Evolutionary conservation across 2,113 vertebrate species (phyloP), one percentile per base, ranked within the genome.

Genomic region (Cololabis saira): DNA sequence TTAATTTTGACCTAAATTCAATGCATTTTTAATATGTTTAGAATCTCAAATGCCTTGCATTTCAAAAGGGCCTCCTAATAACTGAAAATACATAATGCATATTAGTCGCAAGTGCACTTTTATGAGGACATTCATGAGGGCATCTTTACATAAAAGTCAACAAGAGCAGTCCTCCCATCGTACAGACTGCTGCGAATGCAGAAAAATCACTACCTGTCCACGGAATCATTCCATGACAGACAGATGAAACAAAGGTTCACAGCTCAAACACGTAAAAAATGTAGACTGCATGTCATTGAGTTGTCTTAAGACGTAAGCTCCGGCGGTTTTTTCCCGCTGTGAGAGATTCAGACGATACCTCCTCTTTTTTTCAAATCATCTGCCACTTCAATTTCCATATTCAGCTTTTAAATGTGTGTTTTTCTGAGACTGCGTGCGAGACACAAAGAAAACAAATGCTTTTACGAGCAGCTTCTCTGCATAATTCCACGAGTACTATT

Each of bases 401-500:
- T 59, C 27, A 51, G 15, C 40, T 19, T 3, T 15, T 50, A 37
- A 37, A 37, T 37, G 3, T 37, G 33, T 37, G 33, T 11, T 9
- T 7, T 37, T 11, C 33, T 37, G 33, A 37, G 33, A 37, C 6
- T 9, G 33, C 12, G 16, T 41, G 17, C 44, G 54, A 15, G 40
- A 42, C 33, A 55, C 17, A 22, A 21, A 72, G 12, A 54, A 71
- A 68, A 12, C 14, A 5, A 5, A 33, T 16, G 64, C 49, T 61
- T 37, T 65, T 22, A 62, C 10, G 48, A 62, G 62, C 54, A 40
- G 49, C 66, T 41, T 24, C 24, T 42, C 33, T 14, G 9, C 40
- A 42, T 80, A 68, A 80, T 71, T 77, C 74, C 64, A 75, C 47
- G 21, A 63, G 57, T 48, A 44, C 67, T 53, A 63, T 76, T 74